These are phyloP conservation scores for Rallus crepitans DNA, from an alignment of 2,797 vertebrate genomes.

Conservation along the genomic window DNA sequence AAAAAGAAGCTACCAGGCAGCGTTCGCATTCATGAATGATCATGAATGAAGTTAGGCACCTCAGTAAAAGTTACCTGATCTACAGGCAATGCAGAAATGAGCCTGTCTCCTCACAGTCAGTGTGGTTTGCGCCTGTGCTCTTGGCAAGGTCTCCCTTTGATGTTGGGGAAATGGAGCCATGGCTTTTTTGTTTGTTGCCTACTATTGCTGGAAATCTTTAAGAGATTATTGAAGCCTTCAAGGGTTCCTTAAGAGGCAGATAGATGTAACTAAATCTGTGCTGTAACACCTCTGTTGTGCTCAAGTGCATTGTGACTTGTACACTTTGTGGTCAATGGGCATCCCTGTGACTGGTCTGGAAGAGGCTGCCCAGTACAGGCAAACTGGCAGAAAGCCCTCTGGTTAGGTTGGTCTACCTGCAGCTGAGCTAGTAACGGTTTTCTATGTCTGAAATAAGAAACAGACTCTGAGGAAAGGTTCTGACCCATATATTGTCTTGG, in stretches of 20 bases:
- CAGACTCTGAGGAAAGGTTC: neutral
- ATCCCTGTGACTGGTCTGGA: neutral
- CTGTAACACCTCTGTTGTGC: neutral
- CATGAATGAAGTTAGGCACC: neutral
- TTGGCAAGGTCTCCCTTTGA: neutral
- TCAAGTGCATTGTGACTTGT: neutral
- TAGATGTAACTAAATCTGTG: neutral
- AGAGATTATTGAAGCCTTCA: neutral
- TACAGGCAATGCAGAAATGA: neutral
- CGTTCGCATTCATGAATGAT: neutral
- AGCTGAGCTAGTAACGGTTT: neutral
- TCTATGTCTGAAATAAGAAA: neutral
- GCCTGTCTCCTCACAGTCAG: neutral
- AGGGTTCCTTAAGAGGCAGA: neutral
- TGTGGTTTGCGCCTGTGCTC: neutral
- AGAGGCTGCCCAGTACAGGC: neutral
- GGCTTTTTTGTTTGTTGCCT: neutral
- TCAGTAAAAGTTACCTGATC: neutral
- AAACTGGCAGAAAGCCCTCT: neutral
- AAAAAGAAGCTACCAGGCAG: neutral
- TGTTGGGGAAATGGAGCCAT: neutral
- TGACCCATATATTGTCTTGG: accelerated
- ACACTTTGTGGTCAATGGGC: neutral
- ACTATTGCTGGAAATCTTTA: neutral
- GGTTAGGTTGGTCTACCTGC: neutral